These are phyloP conservation scores for Corythornis madagascariensis DNA, from an alignment of 2,113 vertebrate genomes.

Conservation along the genomic window DNA sequence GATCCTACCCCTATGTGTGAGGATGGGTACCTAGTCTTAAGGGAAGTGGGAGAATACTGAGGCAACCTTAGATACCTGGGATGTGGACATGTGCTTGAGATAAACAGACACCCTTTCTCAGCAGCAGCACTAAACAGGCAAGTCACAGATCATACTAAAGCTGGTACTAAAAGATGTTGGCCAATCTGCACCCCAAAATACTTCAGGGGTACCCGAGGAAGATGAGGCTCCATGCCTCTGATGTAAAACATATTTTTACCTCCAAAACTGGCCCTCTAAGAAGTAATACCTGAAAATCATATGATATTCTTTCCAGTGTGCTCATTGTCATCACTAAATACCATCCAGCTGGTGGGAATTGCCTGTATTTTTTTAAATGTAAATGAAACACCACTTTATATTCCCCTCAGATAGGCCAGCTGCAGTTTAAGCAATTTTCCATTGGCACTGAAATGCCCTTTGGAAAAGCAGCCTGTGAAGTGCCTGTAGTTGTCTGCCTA, in stretches of 20 bases:
- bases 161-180: background rate
- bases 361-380: background rate
- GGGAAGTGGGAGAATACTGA: background rate
- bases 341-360: background rate
- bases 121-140: background rate
- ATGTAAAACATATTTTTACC: background rate
- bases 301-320: background rate
- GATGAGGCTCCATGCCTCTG: background rate
- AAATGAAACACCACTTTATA: conserved; percentile 9
- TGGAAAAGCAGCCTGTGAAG: background rate
- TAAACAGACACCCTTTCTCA: background rate
- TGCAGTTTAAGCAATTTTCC: conserved; percentile 15
- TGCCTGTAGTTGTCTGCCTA: background rate
- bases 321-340: background rate
- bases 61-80: background rate
- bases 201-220: background rate
- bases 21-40: background rate
- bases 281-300: background rate
- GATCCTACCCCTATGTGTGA: background rate
- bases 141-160: background rate
- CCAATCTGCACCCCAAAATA: background rate
- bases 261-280: background rate
- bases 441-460: background rate
- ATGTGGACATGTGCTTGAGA: background rate
- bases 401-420: background rate